These are phyloP conservation scores for Meteorus colon DNA, from an alignment of 2,888 invertebrate genomes.

Conservation along the genomic window DNA sequence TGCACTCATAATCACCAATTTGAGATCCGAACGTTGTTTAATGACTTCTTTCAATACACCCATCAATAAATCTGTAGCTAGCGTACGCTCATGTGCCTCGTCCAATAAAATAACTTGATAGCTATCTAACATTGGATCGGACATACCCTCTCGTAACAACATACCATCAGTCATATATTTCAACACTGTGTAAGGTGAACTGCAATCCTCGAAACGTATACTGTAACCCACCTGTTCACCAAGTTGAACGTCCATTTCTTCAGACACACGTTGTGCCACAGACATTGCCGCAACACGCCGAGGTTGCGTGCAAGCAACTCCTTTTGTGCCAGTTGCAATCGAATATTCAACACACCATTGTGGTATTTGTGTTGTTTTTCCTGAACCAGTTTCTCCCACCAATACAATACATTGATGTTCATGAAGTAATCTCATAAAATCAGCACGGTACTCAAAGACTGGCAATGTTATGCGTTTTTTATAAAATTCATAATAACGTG, in stretches of 20 bases:
- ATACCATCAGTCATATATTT: constrained; percentile 99
- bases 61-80: constrained; percentile 99
- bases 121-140: constrained; percentile 96
- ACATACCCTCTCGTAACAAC: constrained; percentile 99
- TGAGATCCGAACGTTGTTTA: constrained; percentile 92
- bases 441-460: constrained; percentile 97
- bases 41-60: constrained; percentile 98
- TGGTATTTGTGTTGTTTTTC: constrained; percentile 99
- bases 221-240: constrained; percentile 93
- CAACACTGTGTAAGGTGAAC: constrained; percentile 92
- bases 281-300: constrained; percentile 99
- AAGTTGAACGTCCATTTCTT: constrained; percentile 98
- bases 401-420: constrained; percentile 96
- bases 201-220: constrained; percentile 99
- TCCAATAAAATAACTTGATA: constrained; percentile 97
- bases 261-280: constrained; percentile 98
- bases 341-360: constrained; percentile 94
- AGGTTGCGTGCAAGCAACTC: constrained; percentile 97
- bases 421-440: constrained; percentile 95
- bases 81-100: constrained; percentile 98
- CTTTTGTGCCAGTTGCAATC: constrained; percentile 79
- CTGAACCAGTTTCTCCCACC: constrained; percentile 99
- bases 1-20: constrained; percentile 99
- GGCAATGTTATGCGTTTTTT: constrained; percentile 93
- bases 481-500: constrained; percentile 90